phyloP scores from a whole-genome alignment of 1,140 invertebrate species.

The Drosophila nannoptera region DNA sequence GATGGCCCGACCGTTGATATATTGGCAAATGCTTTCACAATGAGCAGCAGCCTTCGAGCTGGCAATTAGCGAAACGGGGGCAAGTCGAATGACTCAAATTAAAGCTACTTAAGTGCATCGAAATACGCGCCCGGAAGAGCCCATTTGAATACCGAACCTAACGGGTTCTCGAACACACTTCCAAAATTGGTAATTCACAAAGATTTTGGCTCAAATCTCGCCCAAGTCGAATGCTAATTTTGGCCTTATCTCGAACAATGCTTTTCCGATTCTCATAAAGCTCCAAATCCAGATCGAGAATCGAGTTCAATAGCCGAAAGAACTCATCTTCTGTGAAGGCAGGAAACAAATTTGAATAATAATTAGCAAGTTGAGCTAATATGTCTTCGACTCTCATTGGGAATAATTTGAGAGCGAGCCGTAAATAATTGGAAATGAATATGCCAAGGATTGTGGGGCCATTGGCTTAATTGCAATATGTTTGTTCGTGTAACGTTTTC shows the following conservation, averaged over 20 bases:
- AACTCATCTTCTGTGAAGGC: no score
- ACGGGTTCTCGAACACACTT: constrained; percentile 3
- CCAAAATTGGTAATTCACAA: neutral
- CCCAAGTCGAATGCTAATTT: no score
- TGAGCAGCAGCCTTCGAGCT: constrained; percentile 24
- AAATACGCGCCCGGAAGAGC: constrained; percentile 9
- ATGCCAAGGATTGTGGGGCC: neutral
- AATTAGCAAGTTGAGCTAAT: no score
- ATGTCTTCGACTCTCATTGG: no score
- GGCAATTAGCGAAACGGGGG: constrained; percentile 36
- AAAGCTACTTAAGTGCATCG: constrained; percentile 19
- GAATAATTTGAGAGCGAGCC: no score
- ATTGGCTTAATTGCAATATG: no score
- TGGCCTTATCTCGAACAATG: no score
- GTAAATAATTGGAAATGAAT: neutral
- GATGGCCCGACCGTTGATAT: constrained; percentile 37
- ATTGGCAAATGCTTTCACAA: constrained; percentile 34
- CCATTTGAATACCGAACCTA: neutral
- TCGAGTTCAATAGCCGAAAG: no score
- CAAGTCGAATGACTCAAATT: constrained; percentile 28
- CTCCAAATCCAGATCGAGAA: no score
- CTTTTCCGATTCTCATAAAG: no score
- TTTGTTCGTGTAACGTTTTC: neutral
- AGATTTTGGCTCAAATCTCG: neutral
- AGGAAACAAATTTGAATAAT: no score